Conservation (phyloP, 2,113 vertebrate species). For the Nothocercus nigrocapillus region DNA sequence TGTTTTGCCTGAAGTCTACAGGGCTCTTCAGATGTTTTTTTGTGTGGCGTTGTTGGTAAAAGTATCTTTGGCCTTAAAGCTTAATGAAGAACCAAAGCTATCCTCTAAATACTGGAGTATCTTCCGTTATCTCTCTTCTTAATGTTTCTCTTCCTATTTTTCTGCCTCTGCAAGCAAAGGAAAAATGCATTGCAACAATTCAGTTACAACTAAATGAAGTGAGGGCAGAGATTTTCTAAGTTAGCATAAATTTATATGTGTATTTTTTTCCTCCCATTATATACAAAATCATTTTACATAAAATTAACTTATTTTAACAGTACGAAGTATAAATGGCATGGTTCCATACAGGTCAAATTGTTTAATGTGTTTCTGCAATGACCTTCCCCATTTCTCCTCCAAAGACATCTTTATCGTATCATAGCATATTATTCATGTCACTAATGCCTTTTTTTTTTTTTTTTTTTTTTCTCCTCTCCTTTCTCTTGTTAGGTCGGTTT, state of each 20-base stretch:
- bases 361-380: not conserved
- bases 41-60: not conserved
- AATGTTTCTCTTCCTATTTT: not conserved
- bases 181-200: not conserved
- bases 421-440: fast-evolving
- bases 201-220: not conserved
- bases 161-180: not conserved
- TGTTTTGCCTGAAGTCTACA: not conserved
- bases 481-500: conserved; percentile 79
- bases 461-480: not conserved
- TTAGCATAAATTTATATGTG: not conserved
- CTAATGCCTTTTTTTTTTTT: not conserved
- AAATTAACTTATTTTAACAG: not conserved
- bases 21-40: not conserved
- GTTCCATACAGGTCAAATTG: not conserved
- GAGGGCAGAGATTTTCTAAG: not conserved
- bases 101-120: fast-evolving
- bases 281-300: not conserved
- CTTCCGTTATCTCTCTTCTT: not conserved
- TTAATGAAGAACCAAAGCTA: not conserved
- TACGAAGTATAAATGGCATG: fast-evolving
- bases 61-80: not conserved
- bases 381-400: not conserved
- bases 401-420: fast-evolving
- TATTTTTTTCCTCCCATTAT: fast-evolving